phyloP scores from a whole-genome alignment of 1,140 invertebrate species.

The Neocloeon triangulifer region DNA sequence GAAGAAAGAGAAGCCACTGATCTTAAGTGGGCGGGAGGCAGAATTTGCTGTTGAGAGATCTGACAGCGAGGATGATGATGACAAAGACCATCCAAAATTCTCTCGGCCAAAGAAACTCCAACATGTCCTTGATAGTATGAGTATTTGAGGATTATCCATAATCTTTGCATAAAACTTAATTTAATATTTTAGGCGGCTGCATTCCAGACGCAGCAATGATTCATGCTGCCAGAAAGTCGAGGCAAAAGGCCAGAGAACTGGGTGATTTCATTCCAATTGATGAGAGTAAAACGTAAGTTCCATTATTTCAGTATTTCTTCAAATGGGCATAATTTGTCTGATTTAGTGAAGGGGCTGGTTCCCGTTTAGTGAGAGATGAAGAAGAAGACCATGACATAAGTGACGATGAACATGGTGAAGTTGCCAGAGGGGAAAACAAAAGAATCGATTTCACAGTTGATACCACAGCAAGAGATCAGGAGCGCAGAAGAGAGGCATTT shows the following conservation, averaged over 20 bases:
- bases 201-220: constrained; percentile 94
- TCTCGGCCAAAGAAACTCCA: constrained; percentile 41
- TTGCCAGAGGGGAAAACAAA: constrained; percentile 12
- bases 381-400: constrained; percentile 77
- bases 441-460: constrained; percentile 61
- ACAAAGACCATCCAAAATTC: constrained; percentile 26
- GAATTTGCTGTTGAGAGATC: constrained; percentile 53
- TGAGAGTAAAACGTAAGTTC: constrained; percentile 21
- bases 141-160: constrained; percentile 1
- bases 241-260: constrained; percentile 65
- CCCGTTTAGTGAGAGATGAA: constrained; percentile 59
- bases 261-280: constrained; percentile 56
- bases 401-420: constrained; percentile 44
- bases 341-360: constrained; percentile 20
- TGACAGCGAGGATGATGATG: constrained; percentile 32
- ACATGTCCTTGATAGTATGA: constrained; percentile 42
- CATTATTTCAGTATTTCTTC: not conserved
- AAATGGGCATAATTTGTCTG: not conserved
- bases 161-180: not conserved
- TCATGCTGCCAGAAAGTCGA: constrained; percentile 75
- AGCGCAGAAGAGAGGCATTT: constrained; percentile 58
- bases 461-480: constrained; percentile 42
- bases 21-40: constrained; percentile 59
- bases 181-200: constrained; percentile 35
- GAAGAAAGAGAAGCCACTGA: constrained; percentile 29